phyloP scores from a whole-genome alignment of 35 echinoderm and acorn worm genomes.

The Acanthaster planci region DNA sequence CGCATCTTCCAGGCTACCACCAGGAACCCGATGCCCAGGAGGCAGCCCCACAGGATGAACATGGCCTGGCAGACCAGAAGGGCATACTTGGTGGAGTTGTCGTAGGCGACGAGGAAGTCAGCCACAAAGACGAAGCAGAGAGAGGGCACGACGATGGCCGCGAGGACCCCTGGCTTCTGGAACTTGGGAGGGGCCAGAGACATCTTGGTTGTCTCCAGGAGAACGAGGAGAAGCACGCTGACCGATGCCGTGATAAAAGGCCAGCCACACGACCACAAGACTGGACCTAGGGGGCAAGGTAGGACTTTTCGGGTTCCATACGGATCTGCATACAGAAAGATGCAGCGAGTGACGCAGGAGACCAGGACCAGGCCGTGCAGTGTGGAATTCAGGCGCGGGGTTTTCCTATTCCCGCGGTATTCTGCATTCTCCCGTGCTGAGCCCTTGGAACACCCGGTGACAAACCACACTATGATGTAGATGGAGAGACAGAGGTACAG shows the following conservation, averaged over 20 bases:
- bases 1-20: conserved; percentile 51
- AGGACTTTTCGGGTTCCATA: conserved; percentile 58
- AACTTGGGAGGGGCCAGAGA: conserved; percentile 55
- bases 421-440: background rate
- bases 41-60: conserved; percentile 57
- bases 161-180: conserved; percentile 43
- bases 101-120: conserved; percentile 62
- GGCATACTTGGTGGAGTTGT: conserved; percentile 35
- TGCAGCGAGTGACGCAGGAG: conserved; percentile 20
- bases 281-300: conserved; percentile 40
- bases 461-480: background rate
- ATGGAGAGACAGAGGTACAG: conserved; percentile 4
- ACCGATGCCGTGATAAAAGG: conserved; percentile 43
- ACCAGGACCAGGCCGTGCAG: conserved; percentile 48
- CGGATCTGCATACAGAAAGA: conserved; percentile 40
- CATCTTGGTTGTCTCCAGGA: conserved; percentile 59
- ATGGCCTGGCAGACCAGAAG: conserved; percentile 54
- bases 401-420: conserved; percentile 18
- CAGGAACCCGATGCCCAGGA: conserved; percentile 43
- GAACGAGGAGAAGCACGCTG: conserved; percentile 55
- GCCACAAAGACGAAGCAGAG: conserved; percentile 50
- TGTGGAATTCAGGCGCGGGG: conserved; percentile 19
- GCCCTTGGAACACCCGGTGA: background rate
- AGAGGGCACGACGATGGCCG: conserved; percentile 20
- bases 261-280: conserved; percentile 68